Evolutionary conservation across 2,888 invertebrate genomes (phyloP).

Genomic region (Phania funesta): DNA sequence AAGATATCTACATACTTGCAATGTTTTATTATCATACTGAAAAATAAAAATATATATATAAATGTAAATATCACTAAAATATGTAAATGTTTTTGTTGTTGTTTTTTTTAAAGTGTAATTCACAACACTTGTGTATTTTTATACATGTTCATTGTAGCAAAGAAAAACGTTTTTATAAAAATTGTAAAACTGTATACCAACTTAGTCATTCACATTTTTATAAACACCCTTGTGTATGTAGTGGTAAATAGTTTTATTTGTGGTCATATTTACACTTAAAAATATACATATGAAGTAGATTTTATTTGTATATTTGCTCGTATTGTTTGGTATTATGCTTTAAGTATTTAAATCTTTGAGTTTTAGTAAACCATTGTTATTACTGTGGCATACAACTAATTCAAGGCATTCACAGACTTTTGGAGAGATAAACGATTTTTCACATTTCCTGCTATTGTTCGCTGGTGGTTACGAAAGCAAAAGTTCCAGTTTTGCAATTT

Average conservation of each 20-base stretch:
- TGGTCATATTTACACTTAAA: not conserved
- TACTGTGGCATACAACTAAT: not conserved
- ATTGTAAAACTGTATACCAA: conserved; percentile 19
- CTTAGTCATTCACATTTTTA: not conserved
- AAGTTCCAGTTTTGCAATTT: too few relatives aligned
- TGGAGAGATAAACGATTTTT: not conserved
- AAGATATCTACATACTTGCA: not conserved
- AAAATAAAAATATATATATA: not conserved
- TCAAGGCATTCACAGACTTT: not conserved
- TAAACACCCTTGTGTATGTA: too few relatives aligned
- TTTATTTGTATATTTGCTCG: not conserved
- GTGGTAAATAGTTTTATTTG: not conserved
- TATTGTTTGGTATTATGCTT: not conserved
- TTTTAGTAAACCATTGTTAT: conserved; percentile 23
- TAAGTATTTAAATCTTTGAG: conserved; percentile 10
- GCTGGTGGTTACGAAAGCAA: too few relatives aligned
- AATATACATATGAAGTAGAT: not conserved
- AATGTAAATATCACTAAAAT: conserved; percentile 8
- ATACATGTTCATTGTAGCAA: conserved; percentile 19
- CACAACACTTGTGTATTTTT: conserved; percentile 55
- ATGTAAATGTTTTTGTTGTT: conserved; percentile 6
- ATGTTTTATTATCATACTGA: conserved; percentile 1
- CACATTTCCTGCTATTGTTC: too few relatives aligned
- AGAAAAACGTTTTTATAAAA: not conserved
- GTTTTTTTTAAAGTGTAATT: conserved; percentile 47